These are phyloP conservation scores for Cyanoramphus novaezelandiae DNA, from an alignment of 2,113 vertebrate species.

Conservation along the genomic window DNA sequence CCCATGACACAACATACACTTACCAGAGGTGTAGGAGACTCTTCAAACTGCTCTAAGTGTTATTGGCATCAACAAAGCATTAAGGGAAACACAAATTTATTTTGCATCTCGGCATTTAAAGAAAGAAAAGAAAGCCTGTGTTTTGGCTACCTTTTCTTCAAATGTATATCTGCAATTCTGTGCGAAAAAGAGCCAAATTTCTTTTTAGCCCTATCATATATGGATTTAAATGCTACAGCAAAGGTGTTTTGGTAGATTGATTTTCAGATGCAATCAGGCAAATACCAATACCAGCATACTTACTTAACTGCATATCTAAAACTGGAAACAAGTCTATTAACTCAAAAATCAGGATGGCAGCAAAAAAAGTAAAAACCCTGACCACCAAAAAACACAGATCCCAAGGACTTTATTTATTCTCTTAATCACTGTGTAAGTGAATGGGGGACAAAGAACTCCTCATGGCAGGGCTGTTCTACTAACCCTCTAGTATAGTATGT, in stretches of 20 bases:
- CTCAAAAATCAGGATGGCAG: background rate
- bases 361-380: background rate
- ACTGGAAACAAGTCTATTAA: background rate
- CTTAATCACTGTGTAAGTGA: background rate
- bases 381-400: background rate
- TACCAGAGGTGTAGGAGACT: background rate
- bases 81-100: background rate
- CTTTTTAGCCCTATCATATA: background rate
- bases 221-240: background rate
- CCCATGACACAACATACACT: background rate
- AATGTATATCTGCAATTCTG: background rate
- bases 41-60: background rate
- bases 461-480: background rate
- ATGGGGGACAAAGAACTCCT: background rate
- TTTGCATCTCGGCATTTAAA: background rate
- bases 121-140: background rate
- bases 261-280: slow-evolving; percentile 9
- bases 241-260: background rate
- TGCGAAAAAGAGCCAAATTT: background rate
- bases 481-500: background rate
- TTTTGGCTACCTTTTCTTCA: background rate
- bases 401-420: background rate
- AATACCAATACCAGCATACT: background rate
- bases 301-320: background rate
- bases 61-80: background rate